Evolutionary conservation across 2,797 vertebrate genomes (phyloP), one percentile per base, ranked within the genome.

Genomic region (Anableps anableps): DNA sequence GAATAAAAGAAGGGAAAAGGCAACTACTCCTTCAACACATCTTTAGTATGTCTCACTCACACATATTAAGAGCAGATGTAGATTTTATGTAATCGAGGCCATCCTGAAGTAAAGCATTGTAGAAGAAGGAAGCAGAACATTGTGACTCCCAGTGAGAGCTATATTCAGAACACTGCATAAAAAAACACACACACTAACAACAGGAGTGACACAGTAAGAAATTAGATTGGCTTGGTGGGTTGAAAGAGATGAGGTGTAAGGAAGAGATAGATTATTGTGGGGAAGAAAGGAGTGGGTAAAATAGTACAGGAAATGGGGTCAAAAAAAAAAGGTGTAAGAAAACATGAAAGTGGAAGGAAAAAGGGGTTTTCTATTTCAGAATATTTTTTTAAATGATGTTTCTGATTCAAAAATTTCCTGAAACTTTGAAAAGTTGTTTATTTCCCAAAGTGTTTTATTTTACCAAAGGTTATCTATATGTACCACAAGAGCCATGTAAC

Each of bases 41-140:
- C 64, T 81, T 72, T 81, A 55, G 74, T 81, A 79, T 79, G 77
- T 38, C 77, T 76, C 58, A 43, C 77, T 83, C 45, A 86, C 77
- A 87, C 84, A 85, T 71, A 83, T 75, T 73, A 62, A 48, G 74
- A 41, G 31, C 48, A 71, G 47, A 80, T 36, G 80, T 58, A 80
- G 43, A 88, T 68, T 86, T 83, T 84, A 77, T 80, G 87, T 81
- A 86, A 90, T 86, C 19, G 5, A 78, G 62, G 84, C 78, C 87
- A 75, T 79, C 43, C 74, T 77, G 60, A 79, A 81, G 83, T 80
- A 82, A 76, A 79, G 51, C 81, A 82, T 80, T 86, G 73, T 87
- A 75, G 53, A 79, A 83, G 76, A 85, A 55, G 82, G 86, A 87
- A 92, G 82, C 78, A 77, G 83, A 88, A 89, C 85, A 88, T 80